phyloP scores from a whole-genome alignment of 2,888 invertebrate genomes.

The Listrodromus nycthemerus region DNA sequence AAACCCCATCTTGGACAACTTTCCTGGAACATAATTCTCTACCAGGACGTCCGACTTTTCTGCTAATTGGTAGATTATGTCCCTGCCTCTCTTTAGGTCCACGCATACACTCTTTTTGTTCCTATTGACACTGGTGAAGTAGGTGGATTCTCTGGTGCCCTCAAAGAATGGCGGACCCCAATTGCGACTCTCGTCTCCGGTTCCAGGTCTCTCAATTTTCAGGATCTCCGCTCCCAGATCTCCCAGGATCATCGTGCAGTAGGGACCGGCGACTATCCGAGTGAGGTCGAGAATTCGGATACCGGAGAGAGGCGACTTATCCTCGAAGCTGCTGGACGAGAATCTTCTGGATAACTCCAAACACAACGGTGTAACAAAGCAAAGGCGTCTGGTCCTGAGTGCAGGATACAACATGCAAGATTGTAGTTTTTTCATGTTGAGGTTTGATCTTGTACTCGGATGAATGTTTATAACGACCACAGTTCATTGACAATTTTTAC shows the following conservation, averaged over 20 bases:
- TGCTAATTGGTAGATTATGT: slow-evolving; percentile 90
- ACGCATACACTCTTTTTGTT: slow-evolving; percentile 97
- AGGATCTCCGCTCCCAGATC: slow-evolving; percentile 97
- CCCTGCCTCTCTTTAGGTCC: slow-evolving; percentile 91
- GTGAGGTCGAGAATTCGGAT: slow-evolving; percentile 92
- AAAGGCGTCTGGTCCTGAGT: neutral
- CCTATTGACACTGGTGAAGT: slow-evolving; percentile 95
- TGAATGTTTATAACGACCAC: neutral
- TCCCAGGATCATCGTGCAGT: slow-evolving; percentile 96
- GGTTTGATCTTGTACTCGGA: neutral
- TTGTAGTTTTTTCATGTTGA: neutral
- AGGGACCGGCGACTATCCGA: slow-evolving; percentile 96
- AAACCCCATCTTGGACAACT: slow-evolving; percentile 90
- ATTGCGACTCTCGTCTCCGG: slow-evolving; percentile 94
- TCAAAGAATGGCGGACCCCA: slow-evolving; percentile 97
- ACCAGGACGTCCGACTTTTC: slow-evolving; percentile 93
- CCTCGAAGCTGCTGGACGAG: slow-evolving; percentile 50
- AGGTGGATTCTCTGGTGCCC: slow-evolving; percentile 89
- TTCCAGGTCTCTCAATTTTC: slow-evolving; percentile 94
- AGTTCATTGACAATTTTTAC: neutral
- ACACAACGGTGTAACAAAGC: neutral
- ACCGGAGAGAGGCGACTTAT: slow-evolving; percentile 88
- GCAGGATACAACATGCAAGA: neutral
- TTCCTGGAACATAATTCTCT: slow-evolving; percentile 98
- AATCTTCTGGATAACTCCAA: slow-evolving; percentile 15